Evolutionary conservation across 2,113 vertebrate genomes (phyloP).

Genomic region (Oreocharis arfaki): DNA sequence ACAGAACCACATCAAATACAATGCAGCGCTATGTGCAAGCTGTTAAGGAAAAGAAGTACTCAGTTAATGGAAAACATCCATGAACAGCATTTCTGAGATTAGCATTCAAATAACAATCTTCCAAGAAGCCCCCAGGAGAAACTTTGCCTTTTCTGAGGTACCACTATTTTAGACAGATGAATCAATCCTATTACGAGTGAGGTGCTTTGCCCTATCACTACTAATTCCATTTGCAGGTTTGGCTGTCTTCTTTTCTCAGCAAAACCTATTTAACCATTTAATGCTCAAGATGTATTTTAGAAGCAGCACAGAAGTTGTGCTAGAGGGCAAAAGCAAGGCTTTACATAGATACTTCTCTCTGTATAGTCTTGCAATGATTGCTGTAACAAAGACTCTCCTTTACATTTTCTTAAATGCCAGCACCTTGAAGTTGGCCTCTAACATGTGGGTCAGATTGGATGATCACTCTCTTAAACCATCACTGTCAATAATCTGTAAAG

Average conservation of each 20-base stretch:
- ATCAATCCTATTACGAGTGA: not conserved
- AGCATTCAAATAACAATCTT: not conserved
- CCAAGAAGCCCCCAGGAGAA: not conserved
- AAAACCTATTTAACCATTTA: not conserved
- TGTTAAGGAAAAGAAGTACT: not conserved
- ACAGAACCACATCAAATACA: not conserved
- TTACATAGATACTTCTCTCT: not conserved
- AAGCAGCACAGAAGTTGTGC: not conserved
- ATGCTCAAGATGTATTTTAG: not conserved
- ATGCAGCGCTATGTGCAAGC: not conserved
- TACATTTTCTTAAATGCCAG: not conserved
- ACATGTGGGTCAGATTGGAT: not conserved
- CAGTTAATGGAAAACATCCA: not conserved
- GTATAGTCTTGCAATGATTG: not conserved
- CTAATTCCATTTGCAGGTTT: not conserved
- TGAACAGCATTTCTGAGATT: not conserved
- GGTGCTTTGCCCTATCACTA: not conserved
- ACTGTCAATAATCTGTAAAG: not conserved
- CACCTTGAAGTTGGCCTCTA: not conserved
- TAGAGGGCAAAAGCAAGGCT: not conserved
- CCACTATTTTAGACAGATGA: not conserved
- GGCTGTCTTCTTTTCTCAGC: not conserved
- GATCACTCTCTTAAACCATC: not conserved
- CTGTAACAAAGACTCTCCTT: not conserved
- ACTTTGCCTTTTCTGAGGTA: not conserved